Base-by-base conservation (phyloP, 2,797 vertebrate genomes). In the Merluccius polli region DNA sequence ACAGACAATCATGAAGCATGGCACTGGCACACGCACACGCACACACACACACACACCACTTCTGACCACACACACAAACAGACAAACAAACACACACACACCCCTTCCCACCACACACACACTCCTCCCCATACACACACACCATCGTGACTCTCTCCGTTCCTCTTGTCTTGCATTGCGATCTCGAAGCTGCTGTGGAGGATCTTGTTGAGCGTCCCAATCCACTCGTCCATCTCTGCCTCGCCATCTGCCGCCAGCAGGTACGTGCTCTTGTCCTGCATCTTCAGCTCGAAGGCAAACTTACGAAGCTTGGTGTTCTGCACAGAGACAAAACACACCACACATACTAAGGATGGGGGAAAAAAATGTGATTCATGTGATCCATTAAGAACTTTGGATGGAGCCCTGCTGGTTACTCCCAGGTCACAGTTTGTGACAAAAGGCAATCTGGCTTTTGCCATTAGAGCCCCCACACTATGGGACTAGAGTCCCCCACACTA, bases 231-330 rank as follows among this genome's bases (percentile, higher is more conserved):
- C 98, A 99, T 99, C 93, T 99, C 98, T 1, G 80, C 89, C 77
- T 99, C 98, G 0, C 95, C 94, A 83, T 99, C 98, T 1, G 98
- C 95, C 4, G 97, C 96, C 90, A 99, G 88, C 81, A 99, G 96
- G 85, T 97, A 99, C 73, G 94, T 96, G 82, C 98, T 99, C 90
- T 99, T 99, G 87, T 99, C 98, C 87, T 99, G 98, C 98, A 99
- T 99, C 94, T 98, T 99, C 82, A 99, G 94, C 89, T 99, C 97
- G 70, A 99, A 99, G 0, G 97, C 97, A 81, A 97, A 98, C 78
- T 96, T 94, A 73, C 96, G 93, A 76, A 99, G 96, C 87, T 97
- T 96, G 87, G 94, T 97, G 90, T 98, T 99, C 98, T 99, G 75
- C 36, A 73, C 65, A 12, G 36, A 52, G 35, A 36, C 9, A 71